These are phyloP conservation scores for Eulemur albifrons DNA, from an alignment of 2,797 vertebrate species.

Conservation along the genomic window DNA sequence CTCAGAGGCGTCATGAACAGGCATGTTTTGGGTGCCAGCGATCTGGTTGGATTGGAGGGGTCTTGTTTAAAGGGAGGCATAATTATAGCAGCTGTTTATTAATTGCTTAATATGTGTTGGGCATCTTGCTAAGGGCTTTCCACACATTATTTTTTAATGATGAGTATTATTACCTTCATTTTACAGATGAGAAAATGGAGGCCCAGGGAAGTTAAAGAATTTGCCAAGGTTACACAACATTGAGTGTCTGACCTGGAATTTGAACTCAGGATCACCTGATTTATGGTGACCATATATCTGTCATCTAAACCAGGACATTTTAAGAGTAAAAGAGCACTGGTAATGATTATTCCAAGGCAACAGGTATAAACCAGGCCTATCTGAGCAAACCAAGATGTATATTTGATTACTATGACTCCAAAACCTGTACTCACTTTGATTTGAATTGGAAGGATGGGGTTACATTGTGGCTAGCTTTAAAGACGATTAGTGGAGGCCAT, in stretches of 20 bases:
- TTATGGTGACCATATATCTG: background rate
- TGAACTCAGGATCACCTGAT: background rate
- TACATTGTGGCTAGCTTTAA: background rate
- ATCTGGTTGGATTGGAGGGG: background rate
- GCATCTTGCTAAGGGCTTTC: background rate
- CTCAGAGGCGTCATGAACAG: background rate
- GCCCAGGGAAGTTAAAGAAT: background rate
- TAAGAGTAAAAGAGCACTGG: background rate
- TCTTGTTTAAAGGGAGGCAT: background rate
- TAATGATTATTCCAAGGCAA: background rate
- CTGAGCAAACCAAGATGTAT: background rate
- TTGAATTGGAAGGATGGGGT: background rate
- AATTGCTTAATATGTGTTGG: background rate
- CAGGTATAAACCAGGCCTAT: background rate
- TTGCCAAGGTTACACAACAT: background rate
- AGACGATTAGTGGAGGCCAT: background rate
- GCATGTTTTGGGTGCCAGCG: background rate
- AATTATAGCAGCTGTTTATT: background rate
- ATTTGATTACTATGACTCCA: background rate
- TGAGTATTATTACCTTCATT: background rate
- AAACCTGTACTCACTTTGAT: background rate
- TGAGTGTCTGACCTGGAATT: background rate
- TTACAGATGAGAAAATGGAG: background rate
- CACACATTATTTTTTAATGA: background rate
- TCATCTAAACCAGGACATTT: background rate